Evolutionary conservation across 2,797 vertebrate species (phyloP).

Genomic region (Melanotaenia maccullochi): DNA sequence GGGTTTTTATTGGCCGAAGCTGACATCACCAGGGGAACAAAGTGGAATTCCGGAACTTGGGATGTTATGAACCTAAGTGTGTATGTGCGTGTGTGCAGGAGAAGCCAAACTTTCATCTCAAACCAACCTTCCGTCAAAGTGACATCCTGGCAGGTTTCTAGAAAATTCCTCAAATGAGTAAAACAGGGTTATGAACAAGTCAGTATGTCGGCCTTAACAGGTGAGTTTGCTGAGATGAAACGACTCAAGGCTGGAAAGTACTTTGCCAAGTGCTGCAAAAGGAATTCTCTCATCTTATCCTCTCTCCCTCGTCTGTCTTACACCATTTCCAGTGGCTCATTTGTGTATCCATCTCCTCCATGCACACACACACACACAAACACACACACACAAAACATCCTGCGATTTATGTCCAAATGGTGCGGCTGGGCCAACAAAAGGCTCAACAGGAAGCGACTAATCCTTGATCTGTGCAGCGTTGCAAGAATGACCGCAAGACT

Average conservation of each 20-base stretch:
- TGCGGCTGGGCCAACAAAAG: constrained; percentile 82
- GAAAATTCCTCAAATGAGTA: constrained; percentile 17
- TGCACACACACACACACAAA: constrained; percentile 22
- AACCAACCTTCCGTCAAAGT: constrained; percentile 24
- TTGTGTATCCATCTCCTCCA: constrained; percentile 46
- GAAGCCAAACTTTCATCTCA: constrained; percentile 30
- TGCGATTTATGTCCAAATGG: constrained; percentile 80
- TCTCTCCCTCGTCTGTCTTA: constrained; percentile 47
- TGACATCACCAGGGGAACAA: constrained; percentile 74
- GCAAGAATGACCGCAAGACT: constrained; percentile 79
- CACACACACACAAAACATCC: constrained; percentile 41
- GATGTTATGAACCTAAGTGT: constrained; percentile 24
- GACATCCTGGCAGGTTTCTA: constrained; percentile 26
- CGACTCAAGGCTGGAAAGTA: constrained; percentile 21
- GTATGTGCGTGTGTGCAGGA: constrained; percentile 12
- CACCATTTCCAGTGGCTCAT: constrained; percentile 52
- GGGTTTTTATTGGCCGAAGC: constrained; percentile 68
- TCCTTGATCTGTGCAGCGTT: constrained; percentile 82
- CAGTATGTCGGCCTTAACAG: constrained; percentile 19
- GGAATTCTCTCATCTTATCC: constrained; percentile 52
- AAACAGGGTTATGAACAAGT: constrained; percentile 8
- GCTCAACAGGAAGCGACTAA: constrained; percentile 84
- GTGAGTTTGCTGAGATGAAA: constrained; percentile 6
- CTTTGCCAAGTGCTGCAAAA: constrained; percentile 10
- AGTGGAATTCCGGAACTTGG: constrained; percentile 69